Evolutionary conservation across 1,140 invertebrate species (phyloP).

Genomic region (Dolichoris vasculosae): DNA sequence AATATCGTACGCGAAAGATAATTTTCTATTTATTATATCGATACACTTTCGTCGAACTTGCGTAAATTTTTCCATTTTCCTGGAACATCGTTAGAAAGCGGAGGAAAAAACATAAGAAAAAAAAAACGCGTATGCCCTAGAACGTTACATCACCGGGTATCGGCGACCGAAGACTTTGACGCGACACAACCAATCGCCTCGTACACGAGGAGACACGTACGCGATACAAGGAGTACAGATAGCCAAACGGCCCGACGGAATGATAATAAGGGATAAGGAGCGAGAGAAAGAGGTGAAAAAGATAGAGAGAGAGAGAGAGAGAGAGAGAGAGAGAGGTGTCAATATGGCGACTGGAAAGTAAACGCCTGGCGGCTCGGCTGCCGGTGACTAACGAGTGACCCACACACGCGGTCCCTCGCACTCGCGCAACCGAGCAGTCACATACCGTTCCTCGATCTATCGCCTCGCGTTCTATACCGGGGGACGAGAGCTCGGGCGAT

Average conservation of each 20-base stretch:
- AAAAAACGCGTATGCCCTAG: too few species aligned
- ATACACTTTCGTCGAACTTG: too few species aligned
- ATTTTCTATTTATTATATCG: too few species aligned
- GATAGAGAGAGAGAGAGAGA: conserved; percentile 59
- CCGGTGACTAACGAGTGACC: conserved; percentile 65
- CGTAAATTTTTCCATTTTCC: too few species aligned
- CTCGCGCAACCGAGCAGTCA: conserved; percentile 55
- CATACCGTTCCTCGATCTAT: conserved; percentile 60
- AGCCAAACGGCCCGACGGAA: conserved; percentile 11
- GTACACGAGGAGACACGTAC: not conserved
- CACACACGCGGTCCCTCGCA: conserved; percentile 59
- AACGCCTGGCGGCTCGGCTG: conserved; percentile 56
- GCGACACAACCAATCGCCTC: too few species aligned
- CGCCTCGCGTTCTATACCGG: not conserved
- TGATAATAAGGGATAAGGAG: not conserved
- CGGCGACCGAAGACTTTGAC: not conserved
- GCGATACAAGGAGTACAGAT: not conserved
- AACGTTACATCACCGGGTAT: too few species aligned
- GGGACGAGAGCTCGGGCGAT: conserved; percentile 36
- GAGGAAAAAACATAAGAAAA: too few species aligned
- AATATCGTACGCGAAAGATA: too few species aligned
- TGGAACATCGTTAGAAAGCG: too few species aligned
- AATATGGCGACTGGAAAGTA: conserved; percentile 68
- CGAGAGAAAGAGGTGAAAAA: conserved; percentile 54
- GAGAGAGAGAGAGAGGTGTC: conserved; percentile 60